Base-by-base conservation (phyloP, 2,113 vertebrate genomes). In the Progne subis region DNA sequence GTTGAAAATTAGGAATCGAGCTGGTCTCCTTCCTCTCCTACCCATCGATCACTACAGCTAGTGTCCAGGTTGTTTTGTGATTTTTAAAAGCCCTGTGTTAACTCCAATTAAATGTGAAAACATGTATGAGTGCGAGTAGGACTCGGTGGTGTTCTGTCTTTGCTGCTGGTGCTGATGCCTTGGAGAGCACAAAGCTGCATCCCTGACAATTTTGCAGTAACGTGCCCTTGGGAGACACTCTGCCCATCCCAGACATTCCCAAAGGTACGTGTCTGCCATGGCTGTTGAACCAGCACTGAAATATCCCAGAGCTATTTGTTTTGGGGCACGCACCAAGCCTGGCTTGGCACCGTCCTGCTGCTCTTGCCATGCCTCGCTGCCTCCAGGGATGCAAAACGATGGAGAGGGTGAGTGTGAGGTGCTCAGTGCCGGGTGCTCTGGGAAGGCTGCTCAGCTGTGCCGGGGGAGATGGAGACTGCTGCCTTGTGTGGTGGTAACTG, bases 101-200 rank as follows among this genome's bases (percentile, higher is more conserved):
- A 57, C 24, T 44, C 41, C 8, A 60, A 2, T 57, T 44, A 17
- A 41, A 34, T 26, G 26, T 26, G 32, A n/a, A 80, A 89, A 57
- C 20, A 3, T 19, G 28, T 14, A 3, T 1, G 28, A 2, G 0
- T 16, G 6, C 0, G 2, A 53, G 83, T 4, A 15, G 83, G 59
- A 41, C 59, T 19, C 31, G 3, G n/a, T 24, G 57, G 12, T 34
- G 17, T 12, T 17, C 44, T 50, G 18, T 77, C 53, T 53, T n/a
- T 19, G 52, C 39, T 47, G 47, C 49, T 32, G 4, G 15, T 26
- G 85, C 47, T 50, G 59, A 15, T 34, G 72, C 72, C 67, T 15
- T 21, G 25, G 68, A 28, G 26, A 37, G 37, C 37, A 37, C 37
- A 84, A 84, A 41, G 21, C 49, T 37, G 7, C 57, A 12, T 15